Base-by-base conservation (phyloP, 2,888 invertebrate genomes). In the Apamea sordens region DNA sequence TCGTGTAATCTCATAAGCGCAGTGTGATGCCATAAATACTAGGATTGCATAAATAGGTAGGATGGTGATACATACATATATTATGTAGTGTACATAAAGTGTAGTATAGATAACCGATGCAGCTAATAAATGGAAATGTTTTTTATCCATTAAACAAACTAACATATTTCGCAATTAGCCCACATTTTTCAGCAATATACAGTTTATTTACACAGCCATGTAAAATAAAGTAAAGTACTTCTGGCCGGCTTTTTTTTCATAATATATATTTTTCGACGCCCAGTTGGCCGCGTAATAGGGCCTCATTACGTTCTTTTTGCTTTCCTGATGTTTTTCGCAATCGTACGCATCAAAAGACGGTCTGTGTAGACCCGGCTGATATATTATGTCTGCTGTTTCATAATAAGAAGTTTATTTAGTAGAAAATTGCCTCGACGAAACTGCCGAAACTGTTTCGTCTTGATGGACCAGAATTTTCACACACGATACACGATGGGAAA, bases 251-350 rank as follows among this genome's bases (percentile, higher is more conserved):
- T 78, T 79, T 82, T 79, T 82, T 75, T n/a, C 50, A 73, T 75
- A 74, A 76, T 63, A 47, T 79, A 76, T 63, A 47, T 79, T 69
- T 85, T 81, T 70, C 74, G 73, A 68, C 70, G 74, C 77, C 64
- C 70, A 44, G 73, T 70, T 70, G 64, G 73, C 78, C 71, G 5
- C 73, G 74, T 89, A 88, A 88, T 86, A 84, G 81, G 79, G 65
- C 18, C 75, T 86, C 89, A 84, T 88, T 89, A 86, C 73, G 63
- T 70, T 70, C 53, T 76, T 79, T 63, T 84, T 72, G 15, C 76
- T 71, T 79, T 73, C 68, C 79, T 88, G 78, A 79, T 84, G 81
- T 85, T 84, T 84, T 83, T 76, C 50, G 63, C 76, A 73, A 86
- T 85, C 69, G 74, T 76, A 73, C 77, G 65, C 76, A 83, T 83